Base-by-base conservation (phyloP, 2,113 vertebrate genomes). In the Holacanthus passer region DNA sequence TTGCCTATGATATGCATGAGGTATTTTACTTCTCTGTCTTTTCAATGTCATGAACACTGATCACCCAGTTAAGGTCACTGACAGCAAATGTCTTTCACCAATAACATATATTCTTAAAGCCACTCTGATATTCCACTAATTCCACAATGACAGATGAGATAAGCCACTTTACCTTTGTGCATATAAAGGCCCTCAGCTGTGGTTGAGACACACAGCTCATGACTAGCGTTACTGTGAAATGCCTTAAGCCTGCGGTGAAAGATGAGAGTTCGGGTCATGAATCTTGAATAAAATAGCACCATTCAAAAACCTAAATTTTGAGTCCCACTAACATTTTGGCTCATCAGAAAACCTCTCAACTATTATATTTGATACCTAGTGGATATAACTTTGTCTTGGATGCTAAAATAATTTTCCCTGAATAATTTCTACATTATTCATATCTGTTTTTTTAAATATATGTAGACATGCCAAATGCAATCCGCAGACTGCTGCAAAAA, bases 1-100 rank as follows among this genome's bases (percentile, higher is more conserved):
- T 97, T 91, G 96, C 97, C 62, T 97, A 97, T 74, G 94, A 97
- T 78, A 94, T 97, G 95, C 84, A 97, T 78, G 91, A 96, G 95
- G 96, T 97, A 91, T 64, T 83, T 79, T 6, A 81, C 35, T 56
- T 55, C 63, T 79, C 41, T 82, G 2, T 73, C 27, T 62, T 89
- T 55, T 20, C 9, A 68, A 31, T 66, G 32, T 83, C 22, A 29
- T 72, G 19, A 84, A 68, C 60, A 71, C 20, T 56, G 41, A 64
- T 76, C 27, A 50, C 43, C 19, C 24, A 47, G 35, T 74, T 75
- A 56, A 86, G 43, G 43, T 39, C 62, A 47, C 19, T 77, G 67
- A 65, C 60, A 60, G 59, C 56, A 71, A 31, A 82, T 55, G 29
- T 87, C 59, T 86, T 64, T 87, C 69, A 88, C n/a, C 73, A 70